These are phyloP conservation scores for Tinamus guttatus DNA, from an alignment of 2,113 vertebrate species.

Conservation along the genomic window DNA sequence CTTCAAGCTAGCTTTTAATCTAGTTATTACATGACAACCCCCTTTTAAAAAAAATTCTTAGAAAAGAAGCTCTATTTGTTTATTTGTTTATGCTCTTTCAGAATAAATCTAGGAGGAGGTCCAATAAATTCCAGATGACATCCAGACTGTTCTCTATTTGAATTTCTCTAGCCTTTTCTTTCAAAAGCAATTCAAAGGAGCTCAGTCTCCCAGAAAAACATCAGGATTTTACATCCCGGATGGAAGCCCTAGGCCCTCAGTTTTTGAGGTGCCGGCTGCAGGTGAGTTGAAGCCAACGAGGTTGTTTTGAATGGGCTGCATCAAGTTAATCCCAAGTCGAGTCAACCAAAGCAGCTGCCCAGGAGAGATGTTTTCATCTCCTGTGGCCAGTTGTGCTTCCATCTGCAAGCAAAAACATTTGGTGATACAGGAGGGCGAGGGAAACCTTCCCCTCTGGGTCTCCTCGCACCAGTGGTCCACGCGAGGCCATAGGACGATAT, in stretches of 20 bases:
- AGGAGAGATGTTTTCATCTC: neutral
- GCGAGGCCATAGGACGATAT: accelerated
- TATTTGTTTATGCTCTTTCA: conserved; percentile 56
- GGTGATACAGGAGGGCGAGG: accelerated
- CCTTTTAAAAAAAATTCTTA: conserved; percentile 31
- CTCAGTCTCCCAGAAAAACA: neutral
- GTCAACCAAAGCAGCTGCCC: neutral
- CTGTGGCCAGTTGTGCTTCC: neutral
- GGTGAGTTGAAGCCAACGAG: neutral
- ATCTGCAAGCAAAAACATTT: neutral
- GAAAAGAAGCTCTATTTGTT: conserved; percentile 40
- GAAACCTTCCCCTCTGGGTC: neutral
- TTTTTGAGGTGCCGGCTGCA: neutral
- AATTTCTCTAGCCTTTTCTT: neutral
- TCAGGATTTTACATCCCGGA: neutral
- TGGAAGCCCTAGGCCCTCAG: neutral
- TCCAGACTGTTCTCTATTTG: neutral
- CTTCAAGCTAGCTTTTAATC: conserved; percentile 24
- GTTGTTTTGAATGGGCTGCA: neutral
- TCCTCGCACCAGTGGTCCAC: neutral
- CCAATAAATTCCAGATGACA: conserved; percentile 66
- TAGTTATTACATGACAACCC: conserved; percentile 31
- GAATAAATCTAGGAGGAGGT: conserved; percentile 44
- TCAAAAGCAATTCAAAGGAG: conserved; percentile 10
- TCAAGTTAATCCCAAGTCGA: neutral